phyloP scores from a whole-genome alignment of 2,113 vertebrate species.

The Periophthalmus modestus region DNA sequence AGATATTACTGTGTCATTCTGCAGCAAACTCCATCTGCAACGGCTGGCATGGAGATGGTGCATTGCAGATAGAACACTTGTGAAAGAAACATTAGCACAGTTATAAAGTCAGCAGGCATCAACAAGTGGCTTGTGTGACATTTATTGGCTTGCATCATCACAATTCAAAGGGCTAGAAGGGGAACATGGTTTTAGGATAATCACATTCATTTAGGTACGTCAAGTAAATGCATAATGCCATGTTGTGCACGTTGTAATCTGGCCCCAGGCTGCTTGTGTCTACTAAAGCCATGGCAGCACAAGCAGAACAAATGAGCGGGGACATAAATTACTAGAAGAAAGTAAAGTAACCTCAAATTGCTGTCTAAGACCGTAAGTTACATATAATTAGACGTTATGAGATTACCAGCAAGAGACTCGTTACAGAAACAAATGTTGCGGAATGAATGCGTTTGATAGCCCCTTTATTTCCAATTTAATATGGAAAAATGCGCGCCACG shows the following conservation, averaged over 20 bases:
- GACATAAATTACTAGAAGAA: constrained; percentile 27
- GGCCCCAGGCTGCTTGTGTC: constrained; percentile 10
- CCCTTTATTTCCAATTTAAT: constrained; percentile 26
- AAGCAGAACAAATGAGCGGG: constrained; percentile 28
- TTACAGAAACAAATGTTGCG: constrained; percentile 26
- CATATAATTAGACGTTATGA: constrained; percentile 17
- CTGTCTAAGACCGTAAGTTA: constrained; percentile 19
- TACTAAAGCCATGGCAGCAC: constrained; percentile 20
- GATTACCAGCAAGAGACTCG: constrained; percentile 23
- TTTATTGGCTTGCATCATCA: not conserved
- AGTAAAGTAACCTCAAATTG: constrained; percentile 29
- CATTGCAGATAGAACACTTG: constrained; percentile 69
- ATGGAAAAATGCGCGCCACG: constrained; percentile 28
- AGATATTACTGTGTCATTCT: constrained; percentile 67
- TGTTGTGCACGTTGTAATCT: constrained; percentile 1
- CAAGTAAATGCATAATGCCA: constrained; percentile 25
- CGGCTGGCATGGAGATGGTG: constrained; percentile 64
- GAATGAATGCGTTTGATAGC: not conserved
- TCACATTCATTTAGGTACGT: constrained; percentile 14
- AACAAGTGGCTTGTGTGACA: constrained; percentile 51
- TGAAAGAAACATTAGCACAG: constrained; percentile 41
- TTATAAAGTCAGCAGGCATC: constrained; percentile 36
- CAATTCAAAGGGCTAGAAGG: not conserved
- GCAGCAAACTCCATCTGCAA: constrained; percentile 66
- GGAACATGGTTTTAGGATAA: constrained; percentile 25